Evolutionary conservation across 1,140 invertebrate species (phyloP).

Genomic region (Meloidogyne exigua): DNA sequence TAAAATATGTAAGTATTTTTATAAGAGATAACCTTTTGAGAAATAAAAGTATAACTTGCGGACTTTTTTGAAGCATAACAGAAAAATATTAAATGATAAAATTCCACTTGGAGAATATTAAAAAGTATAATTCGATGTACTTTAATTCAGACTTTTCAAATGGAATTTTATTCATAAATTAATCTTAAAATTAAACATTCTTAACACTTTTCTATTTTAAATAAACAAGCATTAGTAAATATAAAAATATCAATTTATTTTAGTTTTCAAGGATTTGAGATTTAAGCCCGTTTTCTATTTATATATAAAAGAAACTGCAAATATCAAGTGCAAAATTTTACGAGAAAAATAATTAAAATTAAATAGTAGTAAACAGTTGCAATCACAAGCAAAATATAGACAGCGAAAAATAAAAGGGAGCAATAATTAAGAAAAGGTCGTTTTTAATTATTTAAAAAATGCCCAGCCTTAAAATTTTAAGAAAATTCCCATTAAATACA

Average conservation of each 20-base stretch:
- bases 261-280: neutral
- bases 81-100: too few relatives aligned
- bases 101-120: too few relatives aligned
- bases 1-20: too few relatives aligned
- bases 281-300: neutral
- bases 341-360: neutral
- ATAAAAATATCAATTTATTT: neutral
- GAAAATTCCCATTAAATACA: neutral
- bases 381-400: constrained; percentile 2
- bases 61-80: too few relatives aligned
- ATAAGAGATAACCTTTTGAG: too few relatives aligned
- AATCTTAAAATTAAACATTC: neutral
- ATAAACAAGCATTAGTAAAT: neutral
- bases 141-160: too few relatives aligned
- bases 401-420: neutral
- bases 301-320: neutral
- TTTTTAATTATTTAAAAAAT: constrained; percentile 3
- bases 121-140: too few relatives aligned
- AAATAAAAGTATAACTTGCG: too few relatives aligned
- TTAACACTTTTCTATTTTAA: neutral
- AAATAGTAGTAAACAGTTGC: neutral
- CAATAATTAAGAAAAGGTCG: neutral
- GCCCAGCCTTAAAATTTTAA: neutral
- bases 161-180: too few relatives aligned
- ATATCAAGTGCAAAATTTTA: constrained; percentile 2